Conservation (phyloP, 53 echinoderm and acorn worm genomes). For the Henricia sp. region DNA sequence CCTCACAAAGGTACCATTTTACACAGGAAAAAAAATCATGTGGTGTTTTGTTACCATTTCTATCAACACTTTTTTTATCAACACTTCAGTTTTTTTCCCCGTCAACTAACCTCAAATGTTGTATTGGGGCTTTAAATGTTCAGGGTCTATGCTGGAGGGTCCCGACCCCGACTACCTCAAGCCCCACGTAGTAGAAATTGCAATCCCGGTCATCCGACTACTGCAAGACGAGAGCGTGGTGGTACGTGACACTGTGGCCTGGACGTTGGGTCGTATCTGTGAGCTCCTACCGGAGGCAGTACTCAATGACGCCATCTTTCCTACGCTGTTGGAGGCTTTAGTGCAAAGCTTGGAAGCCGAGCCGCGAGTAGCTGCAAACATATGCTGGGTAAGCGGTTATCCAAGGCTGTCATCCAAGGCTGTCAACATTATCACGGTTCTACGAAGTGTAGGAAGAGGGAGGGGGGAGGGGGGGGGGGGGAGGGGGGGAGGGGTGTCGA, state of each 20-base stretch:
- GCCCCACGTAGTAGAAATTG: slow-evolving; percentile 75
- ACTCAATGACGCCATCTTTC: slow-evolving; percentile 75
- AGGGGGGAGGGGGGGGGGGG: no score
- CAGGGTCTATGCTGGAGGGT: slow-evolving; percentile 97
- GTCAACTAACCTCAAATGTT: no score
- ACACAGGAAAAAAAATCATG: no score
- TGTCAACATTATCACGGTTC: no score
- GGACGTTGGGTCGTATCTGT: slow-evolving; percentile 95
- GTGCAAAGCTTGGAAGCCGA: slow-evolving; percentile 75
- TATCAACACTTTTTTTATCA: no score
- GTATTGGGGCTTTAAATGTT: no score
- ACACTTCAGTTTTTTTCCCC: no score
- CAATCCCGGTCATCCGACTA: slow-evolving; percentile 77
- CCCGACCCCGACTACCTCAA: slow-evolving; percentile 81
- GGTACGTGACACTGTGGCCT: slow-evolving; percentile 92
- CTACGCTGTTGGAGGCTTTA: slow-evolving; percentile 68
- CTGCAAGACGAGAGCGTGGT: slow-evolving; percentile 78
- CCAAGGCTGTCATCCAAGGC: no score
- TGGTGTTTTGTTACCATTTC: no score
- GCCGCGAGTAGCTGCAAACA: slow-evolving; percentile 96
- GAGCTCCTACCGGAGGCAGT: slow-evolving; percentile 94
- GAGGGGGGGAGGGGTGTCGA: no score
- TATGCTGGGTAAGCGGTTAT: slow-evolving; percentile 88
- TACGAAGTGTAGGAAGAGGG: no score
- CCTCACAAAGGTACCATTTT: no score